A percentile compares a stretch with the other conserved stretches of the same genome.
phyloP scores from a whole-genome alignment of 1,140 invertebrate species.

The Penaeus indicus region DNA sequence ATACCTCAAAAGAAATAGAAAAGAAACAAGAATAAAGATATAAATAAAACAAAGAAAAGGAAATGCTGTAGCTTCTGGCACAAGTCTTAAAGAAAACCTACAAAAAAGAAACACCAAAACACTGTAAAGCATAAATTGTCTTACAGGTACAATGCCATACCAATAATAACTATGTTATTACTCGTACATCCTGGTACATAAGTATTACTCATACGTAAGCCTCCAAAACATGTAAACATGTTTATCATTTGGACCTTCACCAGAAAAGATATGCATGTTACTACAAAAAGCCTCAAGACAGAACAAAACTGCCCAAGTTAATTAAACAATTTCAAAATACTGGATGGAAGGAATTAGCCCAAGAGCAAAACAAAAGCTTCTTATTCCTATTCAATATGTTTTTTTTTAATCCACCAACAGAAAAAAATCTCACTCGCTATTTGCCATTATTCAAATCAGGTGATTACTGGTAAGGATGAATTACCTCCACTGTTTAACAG shows the following conservation, averaged over 20 bases:
- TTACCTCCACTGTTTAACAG: too few relatives aligned
- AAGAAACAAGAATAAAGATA: not conserved
- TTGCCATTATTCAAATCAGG: too few relatives aligned
- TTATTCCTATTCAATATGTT: not conserved
- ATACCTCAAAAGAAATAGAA: not conserved
- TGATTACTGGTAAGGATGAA: too few relatives aligned
- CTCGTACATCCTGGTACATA: conserved; percentile 9
- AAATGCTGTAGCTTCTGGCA: conserved; percentile 24
- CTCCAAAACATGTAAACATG: not conserved
- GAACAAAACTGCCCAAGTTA: too few relatives aligned
- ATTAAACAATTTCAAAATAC: too few relatives aligned
- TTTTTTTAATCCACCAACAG: too few relatives aligned
- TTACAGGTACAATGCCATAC: conserved; percentile 50
- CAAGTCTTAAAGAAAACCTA: conserved; percentile 18
- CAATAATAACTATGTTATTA: conserved; percentile 22
- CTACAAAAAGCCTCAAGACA: not conserved
- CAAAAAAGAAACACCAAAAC: conserved; percentile 4
- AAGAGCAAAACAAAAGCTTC: conserved; percentile 61
- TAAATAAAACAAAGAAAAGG: not conserved
- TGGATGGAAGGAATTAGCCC: conserved; percentile 12
- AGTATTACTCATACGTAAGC: conserved; percentile 17
- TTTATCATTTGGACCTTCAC: not conserved
- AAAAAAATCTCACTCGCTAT: too few relatives aligned
- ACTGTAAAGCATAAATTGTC: conserved; percentile 45
- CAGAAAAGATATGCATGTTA: not conserved